Base-by-base conservation (phyloP, 2,888 invertebrate genomes). In the Nomada fucata region DNA sequence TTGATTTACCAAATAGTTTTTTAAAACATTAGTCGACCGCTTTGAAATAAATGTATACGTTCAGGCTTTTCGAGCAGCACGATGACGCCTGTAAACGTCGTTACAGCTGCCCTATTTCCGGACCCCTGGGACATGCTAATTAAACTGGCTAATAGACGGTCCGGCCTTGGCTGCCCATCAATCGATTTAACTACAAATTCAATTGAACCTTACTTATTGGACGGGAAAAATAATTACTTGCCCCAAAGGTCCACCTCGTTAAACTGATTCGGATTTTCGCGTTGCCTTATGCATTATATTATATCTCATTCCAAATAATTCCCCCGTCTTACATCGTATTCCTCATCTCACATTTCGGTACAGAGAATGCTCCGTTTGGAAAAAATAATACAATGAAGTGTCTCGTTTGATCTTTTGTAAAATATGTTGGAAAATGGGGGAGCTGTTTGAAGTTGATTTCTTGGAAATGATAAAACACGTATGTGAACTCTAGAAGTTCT, bases 151-250 rank as follows among this genome's bases (percentile, higher is more conserved):
- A 86, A 86, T 86, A 74, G 82, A 70, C 67, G 70, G 75, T 29
- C 55, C 78, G 36, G 76, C 78, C 80, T 84, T 78, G 79, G 76
- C 72, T 67, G 81, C 26, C 69, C 70, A 81, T 86, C 84, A 83
- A 86, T 86, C 83, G 82, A 86, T 87, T 87, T 81, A 84, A 82
- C 82, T 85, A 82, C 75, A 75, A 84, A 83, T 85, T 88, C 85
- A 77, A 87, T 87, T 81, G 76, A 63, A 57, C 87, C 76, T 82
- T 83, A 79, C 85, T 83, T 81, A 76, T 82, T 83, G 74, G 82
- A 72, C 73, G 75, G 69, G 73, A 68, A 82, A 82, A 82, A 80
- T 68, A 78, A 84, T 84, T 80, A 71, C 53, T 59, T 18, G 69
- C 15, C 60, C 65, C 26, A 68, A 59, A 78, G 72, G 59, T 50